These are phyloP conservation scores for Pyrrhura leucotis DNA, from an alignment of 2,797 vertebrate species.

Conservation along the genomic window DNA sequence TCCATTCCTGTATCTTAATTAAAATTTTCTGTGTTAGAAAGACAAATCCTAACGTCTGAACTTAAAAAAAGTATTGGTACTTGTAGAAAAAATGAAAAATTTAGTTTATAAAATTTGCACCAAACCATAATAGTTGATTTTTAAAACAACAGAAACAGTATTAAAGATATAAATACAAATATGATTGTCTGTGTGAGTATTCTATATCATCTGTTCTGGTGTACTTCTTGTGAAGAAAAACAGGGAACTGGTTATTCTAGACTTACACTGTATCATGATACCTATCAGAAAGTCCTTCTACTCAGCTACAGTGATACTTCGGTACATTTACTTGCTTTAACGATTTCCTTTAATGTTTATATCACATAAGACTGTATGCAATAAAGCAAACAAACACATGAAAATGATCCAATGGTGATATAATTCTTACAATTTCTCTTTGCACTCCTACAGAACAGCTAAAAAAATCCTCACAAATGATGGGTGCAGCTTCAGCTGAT, in stretches of 20 bases:
- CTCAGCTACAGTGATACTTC: neutral
- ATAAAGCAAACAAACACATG: neutral
- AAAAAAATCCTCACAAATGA: conserved; percentile 23
- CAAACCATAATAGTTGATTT: neutral
- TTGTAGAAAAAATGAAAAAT: rapidly evolving
- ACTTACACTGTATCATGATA: neutral
- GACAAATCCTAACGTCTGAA: neutral
- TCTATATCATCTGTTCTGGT: neutral
- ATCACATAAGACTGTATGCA: neutral
- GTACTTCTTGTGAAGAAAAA: neutral
- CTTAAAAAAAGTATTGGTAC: neutral
- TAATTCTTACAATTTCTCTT: neutral
- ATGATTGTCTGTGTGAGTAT: neutral
- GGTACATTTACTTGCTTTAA: neutral
- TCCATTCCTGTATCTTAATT: neutral
- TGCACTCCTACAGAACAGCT: conserved; percentile 41
- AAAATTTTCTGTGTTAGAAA: neutral
- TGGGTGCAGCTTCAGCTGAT: conserved; percentile 42
- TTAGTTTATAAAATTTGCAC: neutral
- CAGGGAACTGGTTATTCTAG: neutral
- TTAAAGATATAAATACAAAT: neutral
- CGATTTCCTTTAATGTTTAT: neutral
- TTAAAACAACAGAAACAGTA: neutral
- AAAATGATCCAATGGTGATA: neutral
- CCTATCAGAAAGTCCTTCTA: neutral